Conservation (phyloP, 2,888 invertebrate species). For the Dasypogon diadema region DNA sequence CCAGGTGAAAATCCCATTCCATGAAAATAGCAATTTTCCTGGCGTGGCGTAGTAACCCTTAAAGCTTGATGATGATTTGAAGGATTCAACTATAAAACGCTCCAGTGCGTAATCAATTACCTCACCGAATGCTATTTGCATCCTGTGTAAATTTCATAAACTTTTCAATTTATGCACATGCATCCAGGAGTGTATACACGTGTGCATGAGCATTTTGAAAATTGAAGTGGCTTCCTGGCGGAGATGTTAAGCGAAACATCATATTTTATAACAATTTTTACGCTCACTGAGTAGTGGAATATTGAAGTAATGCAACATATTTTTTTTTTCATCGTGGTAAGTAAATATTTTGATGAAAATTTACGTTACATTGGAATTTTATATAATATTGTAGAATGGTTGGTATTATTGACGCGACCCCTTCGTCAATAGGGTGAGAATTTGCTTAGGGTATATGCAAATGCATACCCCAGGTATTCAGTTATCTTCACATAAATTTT, state of each 20-base stretch:
- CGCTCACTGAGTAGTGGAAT: background rate
- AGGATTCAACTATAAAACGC: conserved; percentile 14
- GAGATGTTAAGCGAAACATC: background rate
- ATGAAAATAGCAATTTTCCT: background rate
- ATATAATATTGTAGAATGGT: no score
- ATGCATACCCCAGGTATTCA: no score
- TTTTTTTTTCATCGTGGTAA: no score
- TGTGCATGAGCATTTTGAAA: background rate
- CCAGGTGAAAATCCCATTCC: background rate
- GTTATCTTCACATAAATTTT: no score
- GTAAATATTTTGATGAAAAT: no score
- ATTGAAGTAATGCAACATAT: background rate
- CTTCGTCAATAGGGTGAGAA: no score
- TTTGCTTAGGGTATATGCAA: no score
- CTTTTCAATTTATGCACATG: conserved; percentile 14
- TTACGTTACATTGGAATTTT: no score
- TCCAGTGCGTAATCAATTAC: conserved; percentile 25
- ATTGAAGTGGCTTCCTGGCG: background rate
- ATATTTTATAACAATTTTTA: background rate
- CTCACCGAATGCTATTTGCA: conserved; percentile 9
- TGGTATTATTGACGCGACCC: no score
- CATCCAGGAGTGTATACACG: background rate
- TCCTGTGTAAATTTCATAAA: conserved; percentile 20
- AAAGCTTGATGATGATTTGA: background rate
- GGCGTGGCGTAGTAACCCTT: background rate